Percentiles rank a stretch among this genome's conserved stretches.
phyloP scores from a whole-genome alignment of 2,888 invertebrate species.

The Tipula lateralis region DNA sequence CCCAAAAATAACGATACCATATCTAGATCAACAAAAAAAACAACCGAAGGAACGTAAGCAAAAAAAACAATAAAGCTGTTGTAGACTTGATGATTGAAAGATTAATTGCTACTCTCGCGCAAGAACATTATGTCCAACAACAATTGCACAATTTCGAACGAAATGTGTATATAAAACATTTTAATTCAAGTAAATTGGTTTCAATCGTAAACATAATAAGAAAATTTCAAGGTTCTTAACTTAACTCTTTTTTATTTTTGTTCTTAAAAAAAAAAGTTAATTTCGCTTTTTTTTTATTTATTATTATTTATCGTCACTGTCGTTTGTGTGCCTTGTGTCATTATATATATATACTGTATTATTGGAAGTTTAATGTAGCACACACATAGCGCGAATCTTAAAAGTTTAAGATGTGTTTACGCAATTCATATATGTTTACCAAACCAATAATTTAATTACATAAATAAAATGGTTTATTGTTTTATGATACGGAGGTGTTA shows the following conservation, averaged over 20 bases:
- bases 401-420: not conserved
- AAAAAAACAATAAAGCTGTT: constrained; percentile 7
- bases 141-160: constrained; percentile 6
- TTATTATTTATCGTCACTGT: not conserved
- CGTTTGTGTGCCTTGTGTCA: not conserved
- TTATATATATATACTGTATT: not conserved
- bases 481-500: not conserved
- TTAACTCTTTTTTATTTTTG: not conserved
- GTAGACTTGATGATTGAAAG: constrained; percentile 24
- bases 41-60: not conserved
- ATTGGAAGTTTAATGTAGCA: not conserved
- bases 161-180: not conserved
- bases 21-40: not conserved
- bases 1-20: not conserved
- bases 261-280: not conserved
- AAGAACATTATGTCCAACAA: constrained; percentile 11
- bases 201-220: not conserved
- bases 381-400: not conserved
- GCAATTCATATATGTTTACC: not conserved
- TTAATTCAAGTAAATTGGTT: constrained; percentile 19
- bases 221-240: not conserved
- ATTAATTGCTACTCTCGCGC: constrained; percentile 19
- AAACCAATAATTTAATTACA: not conserved
- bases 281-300: not conserved
- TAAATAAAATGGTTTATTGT: not conserved